These are phyloP conservation scores for Climacteris rufus DNA, from an alignment of 2,113 vertebrate genomes.

Conservation along the genomic window DNA sequence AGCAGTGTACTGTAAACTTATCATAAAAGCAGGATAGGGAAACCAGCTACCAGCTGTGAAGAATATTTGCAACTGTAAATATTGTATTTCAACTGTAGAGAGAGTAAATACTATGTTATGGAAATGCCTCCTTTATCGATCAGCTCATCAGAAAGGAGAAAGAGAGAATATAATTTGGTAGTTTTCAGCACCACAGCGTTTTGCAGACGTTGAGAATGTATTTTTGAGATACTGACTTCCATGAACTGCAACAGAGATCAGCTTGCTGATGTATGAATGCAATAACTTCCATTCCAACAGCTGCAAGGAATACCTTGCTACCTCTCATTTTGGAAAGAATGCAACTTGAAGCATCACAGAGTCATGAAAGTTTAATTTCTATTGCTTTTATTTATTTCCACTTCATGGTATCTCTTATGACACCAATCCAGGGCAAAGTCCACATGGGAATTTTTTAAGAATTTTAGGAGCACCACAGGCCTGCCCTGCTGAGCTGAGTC, in stretches of 20 bases:
- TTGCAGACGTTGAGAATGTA: background rate
- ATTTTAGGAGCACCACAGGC: background rate
- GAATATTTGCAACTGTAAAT: slow-evolving; percentile 61
- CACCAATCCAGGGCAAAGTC: background rate
- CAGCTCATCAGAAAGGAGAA: slow-evolving; percentile 39
- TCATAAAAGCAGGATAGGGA: slow-evolving; percentile 24
- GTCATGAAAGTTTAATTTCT: background rate
- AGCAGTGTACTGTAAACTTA: slow-evolving; percentile 15
- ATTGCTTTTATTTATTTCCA: background rate
- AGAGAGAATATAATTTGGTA: background rate
- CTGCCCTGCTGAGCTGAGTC: background rate
- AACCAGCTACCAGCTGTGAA: slow-evolving; percentile 55
- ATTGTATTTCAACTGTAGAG: slow-evolving; percentile 32
- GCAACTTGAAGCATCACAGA: background rate
- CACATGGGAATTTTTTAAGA: background rate
- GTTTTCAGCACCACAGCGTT: background rate
- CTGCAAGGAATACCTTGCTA: background rate
- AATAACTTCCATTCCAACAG: background rate
- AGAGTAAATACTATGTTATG: slow-evolving; percentile 26
- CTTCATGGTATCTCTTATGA: background rate
- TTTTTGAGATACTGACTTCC: slow-evolving; percentile 13
- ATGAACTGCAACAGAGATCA: background rate
- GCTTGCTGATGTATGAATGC: background rate
- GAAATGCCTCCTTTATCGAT: slow-evolving; percentile 56
- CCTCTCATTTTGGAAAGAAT: background rate